A percentile compares a stretch with the other conserved stretches of the same genome.
Conservation (phyloP, 2,113 vertebrate genomes). For the Burhinus bistriatus region DNA sequence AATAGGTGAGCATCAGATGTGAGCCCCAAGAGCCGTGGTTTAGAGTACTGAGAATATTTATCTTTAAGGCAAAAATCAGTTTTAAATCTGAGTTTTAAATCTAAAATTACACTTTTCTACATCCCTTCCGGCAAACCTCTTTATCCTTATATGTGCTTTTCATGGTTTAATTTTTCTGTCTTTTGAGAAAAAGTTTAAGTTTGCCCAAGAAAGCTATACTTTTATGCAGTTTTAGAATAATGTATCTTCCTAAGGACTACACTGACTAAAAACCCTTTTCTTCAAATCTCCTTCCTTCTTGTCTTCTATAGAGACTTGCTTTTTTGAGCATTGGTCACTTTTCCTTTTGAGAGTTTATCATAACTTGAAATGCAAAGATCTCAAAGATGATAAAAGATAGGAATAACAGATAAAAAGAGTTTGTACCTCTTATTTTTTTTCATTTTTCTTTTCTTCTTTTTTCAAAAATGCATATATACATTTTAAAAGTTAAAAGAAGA, state of each 20-base stretch:
- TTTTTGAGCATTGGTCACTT: neutral
- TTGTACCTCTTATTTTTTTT: neutral
- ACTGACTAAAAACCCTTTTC: neutral
- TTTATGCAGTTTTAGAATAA: neutral
- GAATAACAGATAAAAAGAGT: neutral
- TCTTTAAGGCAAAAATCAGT: constrained; percentile 14
- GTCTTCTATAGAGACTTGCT: neutral
- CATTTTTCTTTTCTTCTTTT: neutral
- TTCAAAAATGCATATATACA: neutral
- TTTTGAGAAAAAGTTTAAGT: neutral
- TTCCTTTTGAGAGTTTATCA: neutral
- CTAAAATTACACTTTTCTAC: constrained; percentile 9
- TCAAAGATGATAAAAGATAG: neutral
- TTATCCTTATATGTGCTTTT: neutral
- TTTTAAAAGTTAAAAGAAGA: neutral
- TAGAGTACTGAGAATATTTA: neutral
- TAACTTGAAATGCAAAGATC: neutral
- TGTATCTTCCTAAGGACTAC: neutral
- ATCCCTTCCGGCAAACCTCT: neutral
- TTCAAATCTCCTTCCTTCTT: neutral
- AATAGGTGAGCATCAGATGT: constrained; percentile 14
- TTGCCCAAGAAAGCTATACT: neutral
- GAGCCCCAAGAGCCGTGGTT: neutral
- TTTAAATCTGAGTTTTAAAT: constrained; percentile 26
- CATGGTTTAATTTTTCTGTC: neutral